phyloP scores from a whole-genome alignment of 2,888 invertebrate species.

The Drosophila aldrichi region DNA sequence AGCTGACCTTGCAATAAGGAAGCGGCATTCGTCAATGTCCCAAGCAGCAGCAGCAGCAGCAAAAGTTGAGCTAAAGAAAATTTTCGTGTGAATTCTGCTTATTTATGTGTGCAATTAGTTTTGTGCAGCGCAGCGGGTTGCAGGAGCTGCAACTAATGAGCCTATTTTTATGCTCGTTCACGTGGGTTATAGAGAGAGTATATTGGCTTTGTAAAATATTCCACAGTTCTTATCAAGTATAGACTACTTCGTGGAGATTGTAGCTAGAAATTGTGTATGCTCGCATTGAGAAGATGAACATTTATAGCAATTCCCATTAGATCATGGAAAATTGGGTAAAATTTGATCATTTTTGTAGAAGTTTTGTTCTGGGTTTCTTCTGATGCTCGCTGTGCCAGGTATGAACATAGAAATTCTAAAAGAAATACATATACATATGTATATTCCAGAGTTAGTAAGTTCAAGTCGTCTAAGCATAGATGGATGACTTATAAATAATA shows the following conservation, averaged over 20 bases:
- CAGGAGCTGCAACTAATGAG: constrained; percentile 44
- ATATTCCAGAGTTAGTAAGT: too few species aligned
- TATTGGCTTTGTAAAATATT: neutral
- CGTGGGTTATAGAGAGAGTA: neutral
- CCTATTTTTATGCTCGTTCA: constrained; percentile 22
- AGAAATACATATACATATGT: too few species aligned
- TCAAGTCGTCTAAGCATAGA: too few species aligned
- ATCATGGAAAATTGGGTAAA: too few species aligned
- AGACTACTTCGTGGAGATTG: neutral
- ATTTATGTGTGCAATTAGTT: constrained; percentile 74
- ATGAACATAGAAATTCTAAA: too few species aligned
- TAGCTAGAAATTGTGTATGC: neutral
- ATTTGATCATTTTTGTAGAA: too few species aligned
- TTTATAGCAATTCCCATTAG: too few species aligned
- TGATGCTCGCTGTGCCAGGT: too few species aligned
- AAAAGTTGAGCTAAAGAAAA: constrained; percentile 19
- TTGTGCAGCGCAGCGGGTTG: constrained; percentile 14
- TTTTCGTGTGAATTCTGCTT: constrained; percentile 62
- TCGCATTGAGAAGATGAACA: too few species aligned
- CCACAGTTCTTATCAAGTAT: neutral
- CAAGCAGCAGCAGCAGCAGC: constrained; percentile 21
- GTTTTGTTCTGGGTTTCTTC: too few species aligned
- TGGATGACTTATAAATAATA: too few species aligned
- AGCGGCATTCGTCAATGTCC: constrained; percentile 77
- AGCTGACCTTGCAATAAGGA: constrained; percentile 79